These are phyloP conservation scores for Tinamus major DNA, from an alignment of 2,797 vertebrate species.

Conservation along the genomic window DNA sequence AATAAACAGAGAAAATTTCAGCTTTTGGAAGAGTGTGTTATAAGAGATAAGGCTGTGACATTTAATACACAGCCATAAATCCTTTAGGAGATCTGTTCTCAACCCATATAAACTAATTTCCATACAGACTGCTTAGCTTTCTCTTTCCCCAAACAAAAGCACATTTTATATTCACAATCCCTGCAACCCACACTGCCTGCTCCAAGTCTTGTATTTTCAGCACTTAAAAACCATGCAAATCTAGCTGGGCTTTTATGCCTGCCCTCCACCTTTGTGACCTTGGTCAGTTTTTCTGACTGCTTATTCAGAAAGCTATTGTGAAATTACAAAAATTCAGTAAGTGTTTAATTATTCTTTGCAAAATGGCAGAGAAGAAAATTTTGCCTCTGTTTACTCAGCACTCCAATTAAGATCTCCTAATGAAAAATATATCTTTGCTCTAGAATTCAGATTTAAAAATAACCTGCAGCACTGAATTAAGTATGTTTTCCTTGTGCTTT, in stretches of 20 bases:
- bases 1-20: constrained; percentile 63
- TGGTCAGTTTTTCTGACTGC: constrained; percentile 49
- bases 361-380: constrained; percentile 27
- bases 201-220: constrained; percentile 54
- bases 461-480: constrained; percentile 6
- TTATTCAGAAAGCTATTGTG: constrained; percentile 49
- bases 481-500: constrained; percentile 16
- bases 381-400: constrained; percentile 28
- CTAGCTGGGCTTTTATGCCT: constrained; percentile 48
- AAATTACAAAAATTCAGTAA: constrained; percentile 52
- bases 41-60: constrained; percentile 81
- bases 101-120: constrained; percentile 82
- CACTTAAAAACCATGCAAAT: constrained; percentile 63
- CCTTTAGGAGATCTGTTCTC: constrained; percentile 80
- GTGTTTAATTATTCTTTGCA: constrained; percentile 43
- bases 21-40: constrained; percentile 70
- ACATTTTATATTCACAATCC: constrained; percentile 75
- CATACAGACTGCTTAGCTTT: constrained; percentile 82
- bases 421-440: constrained; percentile 29
- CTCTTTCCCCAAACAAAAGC: constrained; percentile 82
- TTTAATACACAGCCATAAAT: constrained; percentile 81
- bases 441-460: constrained; percentile 49
- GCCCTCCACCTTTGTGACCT: constrained; percentile 55
- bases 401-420: constrained; percentile 4
- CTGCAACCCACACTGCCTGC: constrained; percentile 61